phyloP scores from a whole-genome alignment of 1,140 invertebrate species.

The Drosophila elegans region DNA sequence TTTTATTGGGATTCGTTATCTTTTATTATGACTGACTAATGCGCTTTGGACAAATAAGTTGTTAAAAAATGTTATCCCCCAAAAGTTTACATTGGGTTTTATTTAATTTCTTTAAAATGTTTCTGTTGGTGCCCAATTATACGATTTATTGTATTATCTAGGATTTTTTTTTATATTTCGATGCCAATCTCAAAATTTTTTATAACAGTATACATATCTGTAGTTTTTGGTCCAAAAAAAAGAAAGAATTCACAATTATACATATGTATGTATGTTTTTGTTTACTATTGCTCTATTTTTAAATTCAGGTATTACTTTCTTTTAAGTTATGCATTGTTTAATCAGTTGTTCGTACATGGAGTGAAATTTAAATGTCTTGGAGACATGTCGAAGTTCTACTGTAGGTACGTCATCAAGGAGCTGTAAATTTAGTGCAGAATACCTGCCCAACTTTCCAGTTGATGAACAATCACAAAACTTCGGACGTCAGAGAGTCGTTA shows the following conservation, averaged over 20 bases:
- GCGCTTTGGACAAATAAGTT: background rate
- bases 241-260: background rate
- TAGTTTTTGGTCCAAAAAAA: no score
- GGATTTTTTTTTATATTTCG: no score
- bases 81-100: background rate
- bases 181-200: background rate
- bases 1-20: background rate
- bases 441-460: background rate
- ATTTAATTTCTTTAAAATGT: background rate
- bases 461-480: constrained; percentile 58
- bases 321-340: background rate
- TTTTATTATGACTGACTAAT: constrained; percentile 1
- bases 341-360: background rate
- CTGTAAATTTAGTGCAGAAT: constrained; percentile 10
- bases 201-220: no score
- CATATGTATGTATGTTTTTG: background rate
- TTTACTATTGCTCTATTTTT: background rate
- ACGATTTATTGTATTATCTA: no score
- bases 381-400: background rate
- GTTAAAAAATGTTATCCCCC: background rate
- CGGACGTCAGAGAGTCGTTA: constrained; percentile 63
- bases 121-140: no score
- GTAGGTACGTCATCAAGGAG: background rate
- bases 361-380: background rate
- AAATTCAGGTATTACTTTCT: background rate